Percentiles rank a stretch among this genome's conserved stretches.
phyloP scores from a whole-genome alignment of 2,113 vertebrate genomes.

The Urocitellus parryii region DNA sequence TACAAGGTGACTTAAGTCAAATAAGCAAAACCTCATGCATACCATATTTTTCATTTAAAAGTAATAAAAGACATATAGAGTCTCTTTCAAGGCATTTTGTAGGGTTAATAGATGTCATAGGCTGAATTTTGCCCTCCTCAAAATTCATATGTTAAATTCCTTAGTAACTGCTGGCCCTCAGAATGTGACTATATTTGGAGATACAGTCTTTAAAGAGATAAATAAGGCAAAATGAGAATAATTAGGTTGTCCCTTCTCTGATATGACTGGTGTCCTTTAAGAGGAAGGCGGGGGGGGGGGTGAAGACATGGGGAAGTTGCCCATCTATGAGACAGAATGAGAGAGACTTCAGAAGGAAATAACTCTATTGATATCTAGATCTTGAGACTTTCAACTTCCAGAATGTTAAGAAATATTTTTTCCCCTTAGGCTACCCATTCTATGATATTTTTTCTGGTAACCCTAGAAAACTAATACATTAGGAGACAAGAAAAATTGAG shows the following conservation, averaged over 20 bases:
- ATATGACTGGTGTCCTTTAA: background rate
- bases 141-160: background rate
- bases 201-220: background rate
- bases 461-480: background rate
- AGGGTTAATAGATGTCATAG: background rate
- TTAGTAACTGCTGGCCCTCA: background rate
- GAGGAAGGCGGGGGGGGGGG: background rate
- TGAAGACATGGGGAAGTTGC: background rate
- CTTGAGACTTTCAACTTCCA: background rate
- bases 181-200: background rate
- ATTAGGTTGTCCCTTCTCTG: background rate
- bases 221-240: background rate
- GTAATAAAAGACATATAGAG: background rate
- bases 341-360: background rate
- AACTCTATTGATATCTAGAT: background rate
- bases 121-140: background rate
- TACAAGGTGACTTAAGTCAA: background rate
- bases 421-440: background rate
- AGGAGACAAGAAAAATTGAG: background rate
- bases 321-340: background rate
- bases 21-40: background rate
- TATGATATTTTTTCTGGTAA: background rate
- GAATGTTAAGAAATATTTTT: background rate
- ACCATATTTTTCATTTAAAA: background rate
- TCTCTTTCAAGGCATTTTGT: background rate